These are phyloP conservation scores for Sycophila sp. DNA, from an alignment of 1,140 invertebrate genomes.

Conservation along the genomic window DNA sequence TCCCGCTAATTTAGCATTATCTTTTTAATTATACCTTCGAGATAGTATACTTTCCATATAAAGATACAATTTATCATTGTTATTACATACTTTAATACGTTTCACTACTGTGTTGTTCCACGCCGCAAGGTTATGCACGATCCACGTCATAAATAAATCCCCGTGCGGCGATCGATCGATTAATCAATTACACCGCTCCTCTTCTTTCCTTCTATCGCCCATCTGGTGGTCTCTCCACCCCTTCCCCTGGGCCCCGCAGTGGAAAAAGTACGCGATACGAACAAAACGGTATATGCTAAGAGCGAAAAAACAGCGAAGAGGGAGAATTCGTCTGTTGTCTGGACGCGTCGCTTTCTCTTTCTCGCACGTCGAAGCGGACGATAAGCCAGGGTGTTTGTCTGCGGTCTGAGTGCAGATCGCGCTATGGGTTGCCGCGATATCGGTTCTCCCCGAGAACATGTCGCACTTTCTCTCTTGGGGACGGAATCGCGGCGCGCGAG, in stretches of 20 bases:
- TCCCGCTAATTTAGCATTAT: conserved; percentile 20
- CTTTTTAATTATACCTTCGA: conserved; percentile 27
- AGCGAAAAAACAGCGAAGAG: background rate
- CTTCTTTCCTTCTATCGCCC: background rate
- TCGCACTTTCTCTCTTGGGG: background rate
- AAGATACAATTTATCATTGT: conserved; percentile 33
- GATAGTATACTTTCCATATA: background rate
- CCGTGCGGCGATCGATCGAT: conserved; percentile 29
- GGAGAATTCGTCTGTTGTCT: no score
- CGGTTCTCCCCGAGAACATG: background rate
- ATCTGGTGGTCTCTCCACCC: no score
- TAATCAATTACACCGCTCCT: conserved; percentile 26
- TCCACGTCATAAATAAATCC: conserved; percentile 1
- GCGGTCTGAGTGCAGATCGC: conserved; percentile 9
- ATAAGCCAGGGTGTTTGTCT: conserved; percentile 26
- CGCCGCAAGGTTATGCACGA: conserved; percentile 21
- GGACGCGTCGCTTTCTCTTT: no score
- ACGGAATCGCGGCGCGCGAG: background rate
- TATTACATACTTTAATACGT: conserved; percentile 32
- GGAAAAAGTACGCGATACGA: no score
- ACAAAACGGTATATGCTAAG: no score
- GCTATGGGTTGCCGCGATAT: conserved; percentile 1
- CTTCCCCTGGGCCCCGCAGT: no score
- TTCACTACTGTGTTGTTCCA: conserved; percentile 29
- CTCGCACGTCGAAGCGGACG: no score